Base-by-base conservation (phyloP, 2,888 invertebrate species). In the Apeira syringaria region DNA sequence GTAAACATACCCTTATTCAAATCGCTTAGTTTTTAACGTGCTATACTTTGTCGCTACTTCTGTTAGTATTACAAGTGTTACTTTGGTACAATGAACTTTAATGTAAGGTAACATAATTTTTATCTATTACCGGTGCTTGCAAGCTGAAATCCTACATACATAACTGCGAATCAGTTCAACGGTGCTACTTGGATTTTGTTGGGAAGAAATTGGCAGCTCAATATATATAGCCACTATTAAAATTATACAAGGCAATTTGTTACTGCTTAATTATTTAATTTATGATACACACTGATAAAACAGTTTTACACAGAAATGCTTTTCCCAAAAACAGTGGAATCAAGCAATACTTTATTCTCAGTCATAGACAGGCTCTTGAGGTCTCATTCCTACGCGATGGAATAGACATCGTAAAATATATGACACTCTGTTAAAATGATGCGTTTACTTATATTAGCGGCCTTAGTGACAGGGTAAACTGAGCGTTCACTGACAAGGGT, bases 11-110 rank as follows among this genome's bases (percentile, higher is more conserved):
- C n/a, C n/a, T n/a, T n/a, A n/a, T n/a, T n/a, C n/a, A n/a, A n/a
- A n/a, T n/a, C n/a, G n/a, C n/a, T n/a, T n/a, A n/a, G n/a, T 20
- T 20, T 20, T 7, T 5, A 6, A 7, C 5, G 7, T 7, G 7
- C 18, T 15, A 12, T 34, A 37, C n/a, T 20, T 25, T 39, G 32
- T 41, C 22, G 22, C 5, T 24, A 12, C 9, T 28, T 18, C 9
- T 34, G 47, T 44, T 47, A 54, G 44, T 55, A 24, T 30, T 49
- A 41, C 39, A 50, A 55, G 38, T 48, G 50, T 62, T 63, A 70
- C 75, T 78, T 74, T 77, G 77, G 75, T 76, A 71, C 49, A 43
- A 27, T 41, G 39, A n/a, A n/a, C n/a, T 53, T 62, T 60, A 58
- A 53, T 52, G 52, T 51, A 33, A 52, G 56, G 62, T 65, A 65